A percentile compares a stretch with the other conserved stretches of the same genome.
Evolutionary conservation across 2,113 vertebrate genomes (phyloP).

Genomic region (Muntiacus reevesi): DNA sequence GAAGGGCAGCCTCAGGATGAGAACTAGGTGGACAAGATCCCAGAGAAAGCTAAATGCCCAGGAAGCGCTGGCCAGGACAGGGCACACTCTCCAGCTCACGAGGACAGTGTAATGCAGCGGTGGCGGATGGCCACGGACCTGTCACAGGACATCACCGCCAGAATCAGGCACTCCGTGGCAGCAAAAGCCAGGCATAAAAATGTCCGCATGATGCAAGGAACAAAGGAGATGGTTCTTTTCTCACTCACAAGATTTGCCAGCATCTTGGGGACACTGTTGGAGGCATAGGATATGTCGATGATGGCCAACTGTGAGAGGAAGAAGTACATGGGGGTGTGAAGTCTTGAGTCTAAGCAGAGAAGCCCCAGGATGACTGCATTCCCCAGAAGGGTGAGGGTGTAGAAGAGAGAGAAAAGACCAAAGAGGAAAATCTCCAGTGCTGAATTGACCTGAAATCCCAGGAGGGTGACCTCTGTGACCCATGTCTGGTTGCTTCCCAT

Average conservation of each 20-base stretch:
- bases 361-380: constrained; percentile 59
- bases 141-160: constrained; percentile 72
- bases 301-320: constrained; percentile 60
- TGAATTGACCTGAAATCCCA: constrained; percentile 38
- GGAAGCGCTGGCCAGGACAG: background rate
- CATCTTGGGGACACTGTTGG: constrained; percentile 64
- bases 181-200: constrained; percentile 49
- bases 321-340: constrained; percentile 73
- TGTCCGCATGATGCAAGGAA: constrained; percentile 48
- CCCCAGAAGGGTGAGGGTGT: constrained; percentile 47
- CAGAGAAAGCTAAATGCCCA: constrained; percentile 40
- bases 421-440: constrained; percentile 32
- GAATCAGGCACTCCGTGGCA: constrained; percentile 42
- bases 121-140: constrained; percentile 60
- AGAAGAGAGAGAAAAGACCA: constrained; percentile 55
- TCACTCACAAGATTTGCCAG: constrained; percentile 45
- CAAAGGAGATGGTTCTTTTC: constrained; percentile 47
- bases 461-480: constrained; percentile 46
- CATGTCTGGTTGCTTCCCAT: constrained; percentile 29
- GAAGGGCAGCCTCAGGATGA: constrained; percentile 58
- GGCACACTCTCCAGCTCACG: constrained; percentile 46
- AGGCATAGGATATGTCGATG: constrained; percentile 3
- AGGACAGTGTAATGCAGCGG: constrained; percentile 31
- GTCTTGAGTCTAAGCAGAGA: constrained; percentile 48
- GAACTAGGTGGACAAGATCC: constrained; percentile 11